Conservation (phyloP, 2,797 vertebrate species). For the Nannoperca australis region DNA sequence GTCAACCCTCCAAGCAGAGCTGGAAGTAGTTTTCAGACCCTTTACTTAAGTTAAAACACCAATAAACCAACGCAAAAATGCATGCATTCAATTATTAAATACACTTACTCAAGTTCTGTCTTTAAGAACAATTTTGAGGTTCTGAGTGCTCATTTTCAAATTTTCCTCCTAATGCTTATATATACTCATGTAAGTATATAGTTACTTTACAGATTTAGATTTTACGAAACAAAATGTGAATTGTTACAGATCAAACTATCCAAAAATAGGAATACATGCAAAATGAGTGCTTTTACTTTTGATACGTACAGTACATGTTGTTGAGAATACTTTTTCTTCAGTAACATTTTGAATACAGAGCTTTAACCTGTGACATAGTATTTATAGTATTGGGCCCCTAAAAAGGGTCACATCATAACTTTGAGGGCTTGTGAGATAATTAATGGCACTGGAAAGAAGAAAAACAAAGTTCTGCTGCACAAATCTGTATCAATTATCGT, state of each 20-base stretch:
- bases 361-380: too few relatives aligned
- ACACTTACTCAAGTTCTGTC: background rate
- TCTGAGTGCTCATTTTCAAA: too few relatives aligned
- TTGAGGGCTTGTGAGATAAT: background rate
- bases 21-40: background rate
- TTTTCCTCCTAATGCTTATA: too few relatives aligned
- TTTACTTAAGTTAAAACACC: background rate
- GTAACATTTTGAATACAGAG: too few relatives aligned
- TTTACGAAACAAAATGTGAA: background rate
- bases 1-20: background rate
- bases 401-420: too few relatives aligned
- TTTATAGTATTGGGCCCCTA: too few relatives aligned
- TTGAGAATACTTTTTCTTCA: too few relatives aligned
- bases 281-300: background rate
- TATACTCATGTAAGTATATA: too few relatives aligned
- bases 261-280: background rate
- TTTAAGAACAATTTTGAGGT: background rate
- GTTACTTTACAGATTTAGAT: background rate
- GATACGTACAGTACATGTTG: too few relatives aligned
- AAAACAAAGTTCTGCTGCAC: too few relatives aligned
- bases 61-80: background rate
- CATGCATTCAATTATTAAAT: background rate
- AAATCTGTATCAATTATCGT: too few relatives aligned
- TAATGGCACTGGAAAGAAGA: background rate
- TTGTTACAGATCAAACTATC: background rate